phyloP scores from a whole-genome alignment of 2,797 vertebrate genomes.

The Hydrocynus forskahlii region DNA sequence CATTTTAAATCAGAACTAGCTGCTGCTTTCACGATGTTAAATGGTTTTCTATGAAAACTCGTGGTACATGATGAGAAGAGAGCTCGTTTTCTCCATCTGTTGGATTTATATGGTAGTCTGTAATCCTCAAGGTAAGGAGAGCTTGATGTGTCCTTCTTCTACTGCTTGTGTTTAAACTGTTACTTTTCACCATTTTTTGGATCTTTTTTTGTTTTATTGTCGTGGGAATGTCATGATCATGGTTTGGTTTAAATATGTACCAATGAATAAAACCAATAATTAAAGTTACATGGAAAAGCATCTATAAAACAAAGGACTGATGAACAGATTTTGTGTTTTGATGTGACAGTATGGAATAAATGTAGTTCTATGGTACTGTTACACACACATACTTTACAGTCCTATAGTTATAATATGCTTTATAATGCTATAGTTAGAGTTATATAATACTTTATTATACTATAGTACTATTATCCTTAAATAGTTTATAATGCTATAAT shows the following conservation, averaged over 20 bases:
- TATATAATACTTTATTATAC: too few relatives aligned
- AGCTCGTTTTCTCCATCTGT: slow-evolving; percentile 26
- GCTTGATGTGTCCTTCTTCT: not conserved
- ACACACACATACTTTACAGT: too few relatives aligned
- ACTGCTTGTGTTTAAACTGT: not conserved
- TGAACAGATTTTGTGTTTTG: too few relatives aligned
- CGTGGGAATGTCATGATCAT: not conserved
- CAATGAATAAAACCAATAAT: not conserved
- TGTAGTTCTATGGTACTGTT: too few relatives aligned
- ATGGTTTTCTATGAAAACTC: not conserved
- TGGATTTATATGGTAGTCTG: slow-evolving; percentile 35
- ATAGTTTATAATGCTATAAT: too few relatives aligned
- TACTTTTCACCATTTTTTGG: not conserved
- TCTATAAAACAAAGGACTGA: too few relatives aligned
- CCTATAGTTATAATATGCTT: too few relatives aligned
- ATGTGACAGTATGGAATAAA: too few relatives aligned
- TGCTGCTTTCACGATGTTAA: not conserved
- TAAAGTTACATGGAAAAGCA: not conserved
- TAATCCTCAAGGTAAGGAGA: slow-evolving; percentile 59
- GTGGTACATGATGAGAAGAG: slow-evolving; percentile 14
- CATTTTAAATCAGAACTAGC: not conserved
- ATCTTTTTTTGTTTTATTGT: not conserved
- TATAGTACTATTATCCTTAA: too few relatives aligned
- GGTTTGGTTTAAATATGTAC: too few relatives aligned
- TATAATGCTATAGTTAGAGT: too few relatives aligned